Percentiles rank a stretch among this genome's conserved stretches.
phyloP scores from a whole-genome alignment of 2,113 vertebrate genomes.

The Ellobius talpinus region DNA sequence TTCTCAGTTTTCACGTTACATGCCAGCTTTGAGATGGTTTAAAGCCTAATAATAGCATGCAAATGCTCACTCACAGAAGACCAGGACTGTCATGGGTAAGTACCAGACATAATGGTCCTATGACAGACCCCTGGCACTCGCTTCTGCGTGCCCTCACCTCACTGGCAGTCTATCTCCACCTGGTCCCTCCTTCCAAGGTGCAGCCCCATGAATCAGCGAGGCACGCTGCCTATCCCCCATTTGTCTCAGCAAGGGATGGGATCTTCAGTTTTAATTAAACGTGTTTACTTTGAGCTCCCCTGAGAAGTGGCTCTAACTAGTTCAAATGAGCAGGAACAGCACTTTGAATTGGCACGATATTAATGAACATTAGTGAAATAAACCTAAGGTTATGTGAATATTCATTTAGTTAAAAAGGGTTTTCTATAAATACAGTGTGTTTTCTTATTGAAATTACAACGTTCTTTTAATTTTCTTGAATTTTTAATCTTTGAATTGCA shows the following conservation, averaged over 20 bases:
- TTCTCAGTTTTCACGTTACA: not conserved
- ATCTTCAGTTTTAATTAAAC: slow-evolving; percentile 24
- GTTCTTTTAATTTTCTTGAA: slow-evolving; percentile 69
- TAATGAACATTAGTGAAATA: slow-evolving; percentile 36
- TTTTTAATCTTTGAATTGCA: slow-evolving; percentile 68
- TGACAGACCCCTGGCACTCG: accelerated
- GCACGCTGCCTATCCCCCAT: not conserved
- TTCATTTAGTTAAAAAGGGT: slow-evolving; percentile 41
- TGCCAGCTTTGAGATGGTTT: too few species aligned
- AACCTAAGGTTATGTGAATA: slow-evolving; percentile 26
- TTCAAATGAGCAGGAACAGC: slow-evolving; percentile 1
- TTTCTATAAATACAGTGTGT: slow-evolving; percentile 58
- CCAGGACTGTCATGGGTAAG: not conserved
- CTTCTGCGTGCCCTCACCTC: not conserved
- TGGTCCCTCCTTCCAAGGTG: accelerated
- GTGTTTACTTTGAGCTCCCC: slow-evolving; percentile 46
- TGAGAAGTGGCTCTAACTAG: not conserved
- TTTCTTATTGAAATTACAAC: slow-evolving; percentile 55
- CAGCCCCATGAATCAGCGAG: accelerated
- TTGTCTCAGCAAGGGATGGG: not conserved
- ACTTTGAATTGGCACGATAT: slow-evolving; percentile 25
- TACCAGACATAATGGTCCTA: accelerated
- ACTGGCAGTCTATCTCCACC: accelerated
- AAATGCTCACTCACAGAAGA: not conserved
- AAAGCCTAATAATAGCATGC: not conserved